phyloP scores from a whole-genome alignment of 2,888 invertebrate species.

The Chrysotoxum bicinctum region DNA sequence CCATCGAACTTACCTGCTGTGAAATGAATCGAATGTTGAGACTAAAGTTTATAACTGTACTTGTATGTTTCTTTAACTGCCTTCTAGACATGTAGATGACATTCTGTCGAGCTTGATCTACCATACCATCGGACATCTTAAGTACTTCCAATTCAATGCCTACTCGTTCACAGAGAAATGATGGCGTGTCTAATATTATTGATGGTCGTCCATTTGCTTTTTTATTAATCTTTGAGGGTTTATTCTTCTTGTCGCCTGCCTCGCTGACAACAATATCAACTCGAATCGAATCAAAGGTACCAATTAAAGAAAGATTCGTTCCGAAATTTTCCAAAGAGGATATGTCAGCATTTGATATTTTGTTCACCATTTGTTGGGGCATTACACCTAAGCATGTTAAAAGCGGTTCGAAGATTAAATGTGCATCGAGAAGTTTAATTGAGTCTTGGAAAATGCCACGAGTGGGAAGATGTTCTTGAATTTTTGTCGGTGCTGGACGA shows the following conservation, averaged over 20 bases:
- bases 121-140: constrained; percentile 94
- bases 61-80: constrained; percentile 94
- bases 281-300: constrained; percentile 92
- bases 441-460: constrained; percentile 91
- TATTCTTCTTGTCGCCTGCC: constrained; percentile 84
- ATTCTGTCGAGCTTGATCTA: constrained; percentile 92
- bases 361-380: constrained; percentile 89
- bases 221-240: constrained; percentile 78
- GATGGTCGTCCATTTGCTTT: constrained; percentile 77
- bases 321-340: constrained; percentile 93
- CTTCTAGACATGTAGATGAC: constrained; percentile 93
- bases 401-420: constrained; percentile 95
- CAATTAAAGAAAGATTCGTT: constrained; percentile 91
- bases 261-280: constrained; percentile 98
- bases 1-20: constrained; percentile 86
- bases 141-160: constrained; percentile 94
- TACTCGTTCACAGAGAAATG: constrained; percentile 96
- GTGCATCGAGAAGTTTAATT: constrained; percentile 93
- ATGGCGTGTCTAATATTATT: constrained; percentile 84
- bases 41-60: constrained; percentile 94
- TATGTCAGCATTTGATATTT: constrained; percentile 82
- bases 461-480: constrained; percentile 81
- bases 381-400: constrained; percentile 94
- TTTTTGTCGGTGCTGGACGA: constrained; percentile 82
- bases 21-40: constrained; percentile 94